These are phyloP conservation scores for Tetragonula clypearis DNA, from an alignment of 1,140 invertebrate genomes.

Conservation along the genomic window DNA sequence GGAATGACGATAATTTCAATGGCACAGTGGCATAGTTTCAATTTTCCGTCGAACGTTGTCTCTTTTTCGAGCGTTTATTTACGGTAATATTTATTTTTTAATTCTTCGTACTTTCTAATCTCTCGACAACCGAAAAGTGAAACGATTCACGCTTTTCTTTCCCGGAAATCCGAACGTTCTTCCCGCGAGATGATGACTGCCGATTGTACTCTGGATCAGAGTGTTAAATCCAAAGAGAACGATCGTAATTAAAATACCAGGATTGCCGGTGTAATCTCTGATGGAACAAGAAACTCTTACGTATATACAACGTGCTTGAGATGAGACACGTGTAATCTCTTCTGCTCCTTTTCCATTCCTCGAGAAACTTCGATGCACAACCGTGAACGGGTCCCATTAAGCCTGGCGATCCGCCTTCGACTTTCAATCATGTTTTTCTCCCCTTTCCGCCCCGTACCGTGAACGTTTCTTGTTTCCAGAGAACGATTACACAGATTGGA, in stretches of 20 bases:
- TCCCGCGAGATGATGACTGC: background rate
- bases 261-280: background rate
- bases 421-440: slow-evolving; percentile 58
- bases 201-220: background rate
- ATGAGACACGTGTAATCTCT: background rate
- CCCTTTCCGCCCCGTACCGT: background rate
- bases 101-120: too few species aligned
- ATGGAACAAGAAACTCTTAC: background rate
- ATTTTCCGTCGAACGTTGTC: too few species aligned
- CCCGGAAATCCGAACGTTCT: background rate
- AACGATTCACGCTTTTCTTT: background rate
- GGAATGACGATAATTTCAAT: too few species aligned
- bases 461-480: slow-evolving; percentile 69
- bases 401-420: slow-evolving; percentile 34
- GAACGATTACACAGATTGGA: slow-evolving; percentile 75
- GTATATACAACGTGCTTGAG: background rate
- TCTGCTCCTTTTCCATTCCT: slow-evolving; percentile 9
- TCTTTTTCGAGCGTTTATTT: too few species aligned
- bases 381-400: slow-evolving; percentile 48
- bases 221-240: background rate
- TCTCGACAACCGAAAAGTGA: too few species aligned
- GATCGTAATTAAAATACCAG: background rate
- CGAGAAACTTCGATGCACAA: background rate
- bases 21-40: too few species aligned
- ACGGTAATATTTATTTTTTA: too few species aligned